These are phyloP conservation scores for Latheticus oryzae DNA, from an alignment of 2,888 invertebrate genomes.

Conservation along the genomic window DNA sequence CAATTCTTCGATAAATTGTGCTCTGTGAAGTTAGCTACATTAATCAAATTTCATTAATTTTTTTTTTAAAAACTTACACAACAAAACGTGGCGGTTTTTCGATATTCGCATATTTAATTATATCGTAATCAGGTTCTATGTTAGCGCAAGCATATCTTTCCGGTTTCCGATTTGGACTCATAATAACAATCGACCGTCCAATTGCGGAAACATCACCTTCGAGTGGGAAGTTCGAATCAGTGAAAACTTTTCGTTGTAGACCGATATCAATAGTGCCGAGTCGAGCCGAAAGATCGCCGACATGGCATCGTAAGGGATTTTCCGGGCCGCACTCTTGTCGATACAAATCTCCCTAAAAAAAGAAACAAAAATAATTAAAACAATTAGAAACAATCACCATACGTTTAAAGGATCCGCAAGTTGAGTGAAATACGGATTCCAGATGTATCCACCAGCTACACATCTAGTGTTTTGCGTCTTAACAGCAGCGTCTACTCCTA, in stretches of 20 bases:
- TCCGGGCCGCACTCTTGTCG: conserved; percentile 87
- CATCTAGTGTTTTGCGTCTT: conserved; percentile 83
- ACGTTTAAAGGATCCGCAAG: conserved; percentile 90
- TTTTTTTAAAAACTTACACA: conserved; percentile 70
- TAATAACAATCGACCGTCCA: conserved; percentile 87
- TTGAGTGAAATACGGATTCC: conserved; percentile 93
- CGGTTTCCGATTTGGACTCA: conserved; percentile 77
- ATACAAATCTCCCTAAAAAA: conserved; percentile 81
- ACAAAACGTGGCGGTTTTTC: conserved; percentile 90
- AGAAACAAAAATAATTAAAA: neutral
- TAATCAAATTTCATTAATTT: conserved; percentile 8
- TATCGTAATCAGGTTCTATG: conserved; percentile 90
- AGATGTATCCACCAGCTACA: conserved; percentile 90
- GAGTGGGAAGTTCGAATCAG: conserved; percentile 89
- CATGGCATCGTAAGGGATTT: conserved; percentile 90
- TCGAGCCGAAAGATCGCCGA: conserved; percentile 89
- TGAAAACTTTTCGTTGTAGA: conserved; percentile 78
- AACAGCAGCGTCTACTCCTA: conserved; percentile 91
- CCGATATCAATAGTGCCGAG: conserved; percentile 88
- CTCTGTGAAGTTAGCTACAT: conserved; percentile 68
- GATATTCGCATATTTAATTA: conserved; percentile 89
- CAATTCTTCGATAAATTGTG: conserved; percentile 85
- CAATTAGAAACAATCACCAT: conserved; percentile 39
- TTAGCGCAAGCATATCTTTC: conserved; percentile 90
- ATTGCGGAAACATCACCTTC: conserved; percentile 82